phyloP scores from a whole-genome alignment of 1,140 invertebrate genomes.

The Dinoponera quadriceps region DNA sequence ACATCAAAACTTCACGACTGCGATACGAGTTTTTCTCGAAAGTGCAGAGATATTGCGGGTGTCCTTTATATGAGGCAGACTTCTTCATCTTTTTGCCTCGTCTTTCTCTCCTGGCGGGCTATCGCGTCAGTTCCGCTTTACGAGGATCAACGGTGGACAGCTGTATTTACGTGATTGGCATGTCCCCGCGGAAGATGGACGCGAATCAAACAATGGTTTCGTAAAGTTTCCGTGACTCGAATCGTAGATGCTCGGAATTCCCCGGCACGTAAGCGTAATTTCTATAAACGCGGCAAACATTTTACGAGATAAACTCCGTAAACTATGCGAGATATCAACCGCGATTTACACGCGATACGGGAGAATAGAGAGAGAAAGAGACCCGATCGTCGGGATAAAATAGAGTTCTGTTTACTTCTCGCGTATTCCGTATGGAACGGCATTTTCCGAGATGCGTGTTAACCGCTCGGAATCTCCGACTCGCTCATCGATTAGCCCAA shows the following conservation, averaged over 20 bases:
- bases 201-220: neutral
- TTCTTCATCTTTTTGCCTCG: neutral
- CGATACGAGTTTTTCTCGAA: slow-evolving; percentile 55
- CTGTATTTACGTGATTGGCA: slow-evolving; percentile 16
- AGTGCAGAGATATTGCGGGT: slow-evolving; percentile 50
- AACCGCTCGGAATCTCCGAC: neutral
- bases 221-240: neutral
- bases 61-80: slow-evolving; percentile 54
- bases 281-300: neutral
- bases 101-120: neutral
- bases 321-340: neutral
- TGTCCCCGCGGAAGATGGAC: neutral
- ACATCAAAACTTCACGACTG: slow-evolving; percentile 58
- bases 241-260: neutral
- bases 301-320: neutral
- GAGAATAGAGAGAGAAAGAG: neutral
- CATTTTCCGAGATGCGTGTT: slow-evolving; percentile 9
- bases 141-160: neutral
- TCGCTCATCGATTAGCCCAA: slow-evolving; percentile 2
- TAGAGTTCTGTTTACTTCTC: neutral
- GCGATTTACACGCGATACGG: neutral
- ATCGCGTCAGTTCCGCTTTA: slow-evolving; percentile 24
- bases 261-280: neutral
- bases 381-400: neutral
- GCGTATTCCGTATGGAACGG: neutral